Conservation (phyloP, 2,797 vertebrate species). For the Amblyraja radiata region DNA sequence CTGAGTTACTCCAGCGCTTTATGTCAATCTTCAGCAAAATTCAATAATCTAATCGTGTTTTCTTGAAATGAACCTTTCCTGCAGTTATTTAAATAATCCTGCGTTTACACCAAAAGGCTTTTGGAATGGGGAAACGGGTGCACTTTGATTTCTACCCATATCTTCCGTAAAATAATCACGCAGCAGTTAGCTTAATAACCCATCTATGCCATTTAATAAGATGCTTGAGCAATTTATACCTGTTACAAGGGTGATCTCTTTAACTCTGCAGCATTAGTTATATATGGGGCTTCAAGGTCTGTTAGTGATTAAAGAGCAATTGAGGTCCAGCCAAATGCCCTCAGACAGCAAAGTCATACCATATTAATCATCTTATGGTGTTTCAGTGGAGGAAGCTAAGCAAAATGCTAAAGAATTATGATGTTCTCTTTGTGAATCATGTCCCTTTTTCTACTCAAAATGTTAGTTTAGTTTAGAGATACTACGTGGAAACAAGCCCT, state of each 20-base stretch:
- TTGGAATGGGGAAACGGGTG: not conserved
- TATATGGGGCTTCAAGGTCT: not conserved
- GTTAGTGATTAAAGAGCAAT: not conserved
- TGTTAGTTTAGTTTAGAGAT: not conserved
- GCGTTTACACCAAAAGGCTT: too few relatives aligned
- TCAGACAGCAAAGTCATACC: not conserved
- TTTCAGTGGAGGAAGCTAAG: too few relatives aligned
- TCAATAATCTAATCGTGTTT: not conserved
- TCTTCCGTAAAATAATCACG: too few relatives aligned
- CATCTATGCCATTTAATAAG: not conserved
- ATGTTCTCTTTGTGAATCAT: not conserved
- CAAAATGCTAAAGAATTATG: not conserved
- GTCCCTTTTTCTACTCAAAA: not conserved
- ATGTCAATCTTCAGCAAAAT: not conserved
- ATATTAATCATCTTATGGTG: not conserved
- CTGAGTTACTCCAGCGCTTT: too few relatives aligned
- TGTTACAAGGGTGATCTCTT: not conserved
- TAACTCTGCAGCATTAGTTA: not conserved
- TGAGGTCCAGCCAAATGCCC: not conserved
- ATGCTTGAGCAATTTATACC: not conserved
- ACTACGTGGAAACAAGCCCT: too few relatives aligned
- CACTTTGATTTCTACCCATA: not conserved
- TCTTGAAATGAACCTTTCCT: not conserved
- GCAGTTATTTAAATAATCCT: not conserved
- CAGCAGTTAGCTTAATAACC: not conserved